Evolutionary conservation across 1,140 invertebrate genomes (phyloP).

Genomic region (Babylonia areolata): DNA sequence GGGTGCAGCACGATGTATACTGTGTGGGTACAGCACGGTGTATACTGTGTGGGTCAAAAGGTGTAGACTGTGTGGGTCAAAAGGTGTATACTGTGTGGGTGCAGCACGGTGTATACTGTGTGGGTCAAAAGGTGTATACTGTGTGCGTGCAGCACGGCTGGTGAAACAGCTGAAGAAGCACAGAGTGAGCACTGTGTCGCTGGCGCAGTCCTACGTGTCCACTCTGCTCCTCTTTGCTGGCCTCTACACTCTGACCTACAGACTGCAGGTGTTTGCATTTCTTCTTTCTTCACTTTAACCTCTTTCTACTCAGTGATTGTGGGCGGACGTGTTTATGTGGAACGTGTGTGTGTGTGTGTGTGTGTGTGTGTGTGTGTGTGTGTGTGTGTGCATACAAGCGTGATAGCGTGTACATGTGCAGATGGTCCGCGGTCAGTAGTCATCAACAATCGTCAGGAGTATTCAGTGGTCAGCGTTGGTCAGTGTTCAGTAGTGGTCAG

Average conservation of each 20-base stretch:
- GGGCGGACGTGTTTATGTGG: neutral
- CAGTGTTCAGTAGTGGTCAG: too few species aligned
- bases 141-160: slow-evolving; percentile 43
- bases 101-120: too few species aligned
- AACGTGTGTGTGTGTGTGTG: neutral
- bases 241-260: slow-evolving; percentile 55
- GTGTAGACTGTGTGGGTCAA: too few species aligned
- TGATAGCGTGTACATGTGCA: neutral
- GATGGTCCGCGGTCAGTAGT: too few species aligned
- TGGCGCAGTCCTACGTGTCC: slow-evolving; percentile 55
- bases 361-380: slow-evolving; percentile 11
- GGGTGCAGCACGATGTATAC: too few species aligned
- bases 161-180: slow-evolving; percentile 48
- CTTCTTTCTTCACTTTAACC: too few species aligned
- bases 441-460: too few species aligned
- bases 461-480: too few species aligned
- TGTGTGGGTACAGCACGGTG: too few species aligned
- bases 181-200: slow-evolving; percentile 44
- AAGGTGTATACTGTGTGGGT: too few species aligned
- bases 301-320: slow-evolving; percentile 7
- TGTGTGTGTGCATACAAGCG: neutral
- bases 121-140: too few species aligned
- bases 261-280: slow-evolving; percentile 53
- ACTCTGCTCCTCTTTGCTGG: slow-evolving; percentile 56
- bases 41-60: too few species aligned